Evolutionary conservation across 2,113 vertebrate genomes (phyloP), one percentile per base, ranked within the genome.

Genomic region (Indicator indicator): DNA sequence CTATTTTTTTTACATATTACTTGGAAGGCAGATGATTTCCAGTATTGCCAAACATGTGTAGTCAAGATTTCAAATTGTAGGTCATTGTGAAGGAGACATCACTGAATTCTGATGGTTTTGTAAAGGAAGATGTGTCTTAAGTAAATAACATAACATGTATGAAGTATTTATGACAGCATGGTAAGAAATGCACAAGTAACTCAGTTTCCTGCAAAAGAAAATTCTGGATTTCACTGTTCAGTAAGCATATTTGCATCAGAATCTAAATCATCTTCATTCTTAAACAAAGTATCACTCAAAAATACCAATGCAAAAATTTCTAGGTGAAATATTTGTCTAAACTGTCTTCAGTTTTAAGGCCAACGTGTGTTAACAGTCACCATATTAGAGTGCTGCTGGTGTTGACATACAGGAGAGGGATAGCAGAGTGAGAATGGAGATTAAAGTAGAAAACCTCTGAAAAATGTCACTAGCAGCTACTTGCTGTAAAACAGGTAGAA

Each of bases 251-350:
- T 56, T 75, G 52, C 36, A 91, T 77, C 75, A 93, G 81, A 93
- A 90, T 62, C 71, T 74, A 80, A 56, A 16, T 54, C 24, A 91
- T 23, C 17, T 68, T 85, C 42, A 63, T 24, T n/a, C 52, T 82
- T 74, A 78, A 89, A 92, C 52, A 46, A 63, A 83, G 26, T 30
- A 50, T 67, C 30, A 33, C 23, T 56, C 85, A 44, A 90, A 94
- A 79, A 63, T 28, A 79, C 50, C n/a, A 69, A 30, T 16, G n/a
- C 83, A 78, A 82, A 90, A 78, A 23, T 50, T 91, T 79, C 48
- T 95, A 70, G 62, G 55, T 77, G 70, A 96, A 93, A 93, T 67
- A 88, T 76, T 92, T 83, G 77, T 81, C n/a, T 86, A 94, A 95
- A 93, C 81, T 89, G 38, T 92, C 75, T 93, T 81, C 36, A 28